A percentile compares a stretch with the other conserved stretches of the same genome.
These are phyloP conservation scores for Cinclus mexicanus DNA, from an alignment of 2,113 vertebrate genomes.

Conservation along the genomic window DNA sequence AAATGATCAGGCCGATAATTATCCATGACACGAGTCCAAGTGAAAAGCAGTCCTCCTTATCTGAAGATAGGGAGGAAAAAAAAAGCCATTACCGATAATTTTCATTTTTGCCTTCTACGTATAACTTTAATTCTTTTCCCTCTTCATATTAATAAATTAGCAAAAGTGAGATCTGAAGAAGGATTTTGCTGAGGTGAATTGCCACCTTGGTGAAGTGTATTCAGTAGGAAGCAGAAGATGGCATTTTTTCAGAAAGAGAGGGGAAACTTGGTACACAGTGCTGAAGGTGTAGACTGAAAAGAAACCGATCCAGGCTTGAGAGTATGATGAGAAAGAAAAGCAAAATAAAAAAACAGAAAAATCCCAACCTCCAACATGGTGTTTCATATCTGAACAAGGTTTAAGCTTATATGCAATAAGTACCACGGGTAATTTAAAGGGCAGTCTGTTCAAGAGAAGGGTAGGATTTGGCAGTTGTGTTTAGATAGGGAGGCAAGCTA, in stretches of 20 bases:
- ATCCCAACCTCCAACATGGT: neutral
- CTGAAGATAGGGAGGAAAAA: neutral
- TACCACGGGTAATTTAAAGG: neutral
- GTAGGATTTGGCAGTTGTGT: neutral
- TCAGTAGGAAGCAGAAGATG: neutral
- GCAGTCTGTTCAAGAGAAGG: neutral
- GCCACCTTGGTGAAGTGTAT: neutral
- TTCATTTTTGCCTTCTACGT: neutral
- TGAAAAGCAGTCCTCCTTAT: conserved; percentile 49
- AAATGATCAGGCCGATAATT: conserved; percentile 37
- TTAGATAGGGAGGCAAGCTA: neutral
- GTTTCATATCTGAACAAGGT: neutral
- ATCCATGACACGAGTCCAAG: conserved; percentile 57
- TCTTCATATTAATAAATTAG: neutral
- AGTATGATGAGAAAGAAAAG: neutral
- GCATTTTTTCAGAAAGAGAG: neutral
- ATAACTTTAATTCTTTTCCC: neutral
- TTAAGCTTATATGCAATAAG: neutral
- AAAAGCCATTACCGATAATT: neutral
- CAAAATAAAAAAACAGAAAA: neutral
- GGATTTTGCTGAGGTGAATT: neutral
- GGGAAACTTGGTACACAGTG: neutral
- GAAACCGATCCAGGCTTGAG: neutral
- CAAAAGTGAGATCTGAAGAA: neutral
- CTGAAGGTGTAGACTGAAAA: neutral